Base-by-base conservation (phyloP, 35 echinoderm and acorn worm species). In the Strongylocentrotus purpuratus region DNA sequence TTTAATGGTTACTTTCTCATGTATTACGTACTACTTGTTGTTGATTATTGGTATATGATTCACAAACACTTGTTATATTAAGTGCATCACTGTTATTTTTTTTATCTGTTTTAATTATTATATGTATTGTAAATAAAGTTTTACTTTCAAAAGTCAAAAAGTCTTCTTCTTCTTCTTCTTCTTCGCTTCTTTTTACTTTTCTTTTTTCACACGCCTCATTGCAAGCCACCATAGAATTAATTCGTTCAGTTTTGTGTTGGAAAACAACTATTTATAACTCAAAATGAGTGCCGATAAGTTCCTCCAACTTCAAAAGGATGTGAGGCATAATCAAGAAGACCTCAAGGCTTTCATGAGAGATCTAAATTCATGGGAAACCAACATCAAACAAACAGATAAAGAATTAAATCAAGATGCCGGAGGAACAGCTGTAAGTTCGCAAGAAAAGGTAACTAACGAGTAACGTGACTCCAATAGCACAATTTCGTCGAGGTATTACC, bases 261-360 rank as follows among this genome's bases (percentile, higher is more conserved):
- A 4, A 48, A 48, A 48, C 28, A 5, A 31, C 86, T 5, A 14
- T n/a, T 10, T 50, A 50, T 50, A 50, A 11, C 10, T 55, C 65
- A 94, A 94, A 41, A 78, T 94, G 58, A 94, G 94, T 78, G 90
- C 31, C 28, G 95, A 96, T 47, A 96, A 99, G 85, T 97, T 97
- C 86, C 20, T 99, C 2, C 58, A 96, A 59, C 17, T 99, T 13
- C 98, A 99, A 71, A 90, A 96, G 31, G 95, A 99, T 86, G 94
- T 99, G 71, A 95, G 94, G 13, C 88, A 96, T 46, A 95, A 99
- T 92, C 94, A 97, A 45, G 95, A 96, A 55, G 98, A 99, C 90
- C 88, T 97, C 45, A 91, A 96, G 86, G 95, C 95, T 88, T 99
- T 95, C 86, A 32, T 99, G 18, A 71, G 96, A 61, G 98, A 99